Percentiles rank a stretch among this genome's conserved stretches.
phyloP scores from a whole-genome alignment of 2,888 invertebrate species.

The Phasia obesa region DNA sequence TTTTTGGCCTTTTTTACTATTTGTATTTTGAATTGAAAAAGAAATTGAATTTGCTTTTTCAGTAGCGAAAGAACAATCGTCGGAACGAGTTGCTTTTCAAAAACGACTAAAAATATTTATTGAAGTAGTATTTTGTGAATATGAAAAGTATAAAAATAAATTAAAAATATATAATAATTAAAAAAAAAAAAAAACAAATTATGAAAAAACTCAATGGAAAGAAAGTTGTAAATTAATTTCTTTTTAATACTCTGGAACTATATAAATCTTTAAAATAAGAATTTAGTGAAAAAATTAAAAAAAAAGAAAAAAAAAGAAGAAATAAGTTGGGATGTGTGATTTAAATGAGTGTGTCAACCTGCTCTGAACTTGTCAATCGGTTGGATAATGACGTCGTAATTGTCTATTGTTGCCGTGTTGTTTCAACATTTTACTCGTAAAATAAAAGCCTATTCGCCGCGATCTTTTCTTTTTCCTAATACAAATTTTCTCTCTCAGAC shows the following conservation, averaged over 20 bases:
- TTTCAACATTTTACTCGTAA: slow-evolving; percentile 12
- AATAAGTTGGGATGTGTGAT: slow-evolving; percentile 14
- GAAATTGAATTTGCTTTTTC: slow-evolving; percentile 44
- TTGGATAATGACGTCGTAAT: slow-evolving; percentile 54
- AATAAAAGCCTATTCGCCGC: slow-evolving; percentile 51
- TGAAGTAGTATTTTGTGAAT: slow-evolving; percentile 30
- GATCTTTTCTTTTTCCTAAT: slow-evolving; percentile 19
- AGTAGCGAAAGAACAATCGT: slow-evolving; percentile 67
- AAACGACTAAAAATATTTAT: not conserved
- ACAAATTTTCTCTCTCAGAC: not conserved
- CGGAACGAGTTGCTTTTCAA: slow-evolving; percentile 60
- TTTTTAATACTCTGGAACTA: not conserved
- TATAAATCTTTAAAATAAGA: not conserved
- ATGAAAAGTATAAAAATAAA: slow-evolving; percentile 11
- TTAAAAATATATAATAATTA: not conserved
- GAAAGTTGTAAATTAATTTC: not conserved
- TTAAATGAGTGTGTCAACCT: slow-evolving; percentile 65
- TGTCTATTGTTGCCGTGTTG: slow-evolving; percentile 46
- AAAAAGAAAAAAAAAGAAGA: slow-evolving; percentile 12
- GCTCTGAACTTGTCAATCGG: slow-evolving; percentile 66
- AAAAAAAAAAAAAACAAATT: not conserved
- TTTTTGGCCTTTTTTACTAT: slow-evolving; percentile 21
- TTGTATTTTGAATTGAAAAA: slow-evolving; percentile 26
- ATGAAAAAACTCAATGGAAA: not conserved
- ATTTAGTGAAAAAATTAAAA: slow-evolving; percentile 3